phyloP scores from a whole-genome alignment of 2,888 invertebrate genomes.

The Drosophila sordidapex region DNA sequence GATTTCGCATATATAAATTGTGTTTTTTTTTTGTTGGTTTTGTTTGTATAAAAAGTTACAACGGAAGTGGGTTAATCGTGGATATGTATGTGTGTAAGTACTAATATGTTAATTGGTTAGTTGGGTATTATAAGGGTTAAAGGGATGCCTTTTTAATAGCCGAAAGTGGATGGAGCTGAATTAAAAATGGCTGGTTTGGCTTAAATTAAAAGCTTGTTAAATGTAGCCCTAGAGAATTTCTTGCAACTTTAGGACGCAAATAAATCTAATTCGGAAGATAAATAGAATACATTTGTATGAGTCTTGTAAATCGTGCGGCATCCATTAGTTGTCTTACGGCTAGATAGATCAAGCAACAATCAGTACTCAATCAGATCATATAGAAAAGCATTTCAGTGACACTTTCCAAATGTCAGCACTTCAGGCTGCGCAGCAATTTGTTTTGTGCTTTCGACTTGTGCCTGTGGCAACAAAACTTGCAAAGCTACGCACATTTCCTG shows the following conservation, averaged over 20 bases:
- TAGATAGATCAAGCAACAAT: constrained; percentile 37
- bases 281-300: constrained; percentile 9
- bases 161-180: neutral
- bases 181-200: neutral
- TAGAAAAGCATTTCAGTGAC: constrained; percentile 38
- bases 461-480: constrained; percentile 56
- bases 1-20: constrained; percentile 4
- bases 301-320: neutral
- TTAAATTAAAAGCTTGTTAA: neutral
- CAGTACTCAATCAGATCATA: constrained; percentile 49
- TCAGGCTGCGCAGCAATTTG: constrained; percentile 38
- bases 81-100: neutral
- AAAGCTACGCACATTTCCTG: constrained; percentile 68
- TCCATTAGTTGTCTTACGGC: constrained; percentile 10
- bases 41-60: constrained; percentile 1
- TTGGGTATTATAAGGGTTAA: constrained; percentile 1
- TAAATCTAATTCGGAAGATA: neutral
- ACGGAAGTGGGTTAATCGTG: constrained; percentile 21
- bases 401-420: constrained; percentile 57
- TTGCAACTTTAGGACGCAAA: neutral
- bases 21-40: neutral
- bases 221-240: neutral
- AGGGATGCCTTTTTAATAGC: neutral
- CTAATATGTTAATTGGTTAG: constrained; percentile 48
- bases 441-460: constrained; percentile 37